These are phyloP conservation scores for Magallana angulata DNA, from an alignment of 1,140 invertebrate genomes.

Conservation along the genomic window DNA sequence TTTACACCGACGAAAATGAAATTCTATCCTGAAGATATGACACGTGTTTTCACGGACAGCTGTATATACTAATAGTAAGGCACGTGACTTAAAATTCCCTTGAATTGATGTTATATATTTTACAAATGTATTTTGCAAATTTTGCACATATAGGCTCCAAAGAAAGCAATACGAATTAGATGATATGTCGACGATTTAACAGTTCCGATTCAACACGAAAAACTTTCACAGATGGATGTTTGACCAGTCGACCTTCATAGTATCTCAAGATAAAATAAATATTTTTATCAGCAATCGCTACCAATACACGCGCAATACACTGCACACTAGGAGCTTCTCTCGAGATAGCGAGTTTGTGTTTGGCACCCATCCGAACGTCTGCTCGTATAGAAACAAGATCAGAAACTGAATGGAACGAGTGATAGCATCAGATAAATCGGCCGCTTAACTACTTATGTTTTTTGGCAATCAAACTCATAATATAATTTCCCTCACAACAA, in stretches of 20 bases:
- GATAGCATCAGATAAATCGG: conserved; percentile 24
- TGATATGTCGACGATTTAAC: neutral
- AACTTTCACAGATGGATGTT: neutral
- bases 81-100: too few species aligned
- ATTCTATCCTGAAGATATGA: too few species aligned
- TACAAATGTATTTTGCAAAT: too few species aligned
- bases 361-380: conserved; percentile 28
- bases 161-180: too few species aligned
- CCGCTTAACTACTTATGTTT: conserved; percentile 31
- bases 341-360: conserved; percentile 15
- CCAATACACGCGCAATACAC: conserved; percentile 17
- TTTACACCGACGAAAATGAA: too few species aligned
- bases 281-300: conserved; percentile 28
- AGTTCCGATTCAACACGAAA: neutral
- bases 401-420: neutral
- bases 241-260: conserved; percentile 3
- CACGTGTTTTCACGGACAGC: too few species aligned
- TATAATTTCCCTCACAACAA: conserved; percentile 32
- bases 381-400: conserved; percentile 2
- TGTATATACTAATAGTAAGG: too few species aligned
- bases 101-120: too few species aligned
- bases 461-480: conserved; percentile 36
- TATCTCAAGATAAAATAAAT: neutral
- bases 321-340: neutral
- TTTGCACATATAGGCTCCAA: too few species aligned